Percentiles rank a stretch among this genome's conserved stretches.
Conservation (phyloP, 1,140 invertebrate genomes). For the Drosophila leontia region DNA sequence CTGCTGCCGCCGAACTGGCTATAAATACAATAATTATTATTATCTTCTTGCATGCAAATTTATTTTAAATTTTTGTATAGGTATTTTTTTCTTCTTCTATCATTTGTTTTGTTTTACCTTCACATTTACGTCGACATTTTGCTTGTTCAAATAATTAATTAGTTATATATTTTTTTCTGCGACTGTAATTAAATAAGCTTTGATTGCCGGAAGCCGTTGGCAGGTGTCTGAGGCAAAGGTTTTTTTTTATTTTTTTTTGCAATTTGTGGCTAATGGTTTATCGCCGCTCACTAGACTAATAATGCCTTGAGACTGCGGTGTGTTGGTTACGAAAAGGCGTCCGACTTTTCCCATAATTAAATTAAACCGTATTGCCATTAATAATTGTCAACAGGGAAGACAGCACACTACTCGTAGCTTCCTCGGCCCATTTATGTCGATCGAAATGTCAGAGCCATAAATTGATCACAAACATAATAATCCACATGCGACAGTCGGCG, state of each 20-base stretch:
- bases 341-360: slow-evolving; percentile 74
- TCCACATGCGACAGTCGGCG: slow-evolving; percentile 72
- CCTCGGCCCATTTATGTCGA: slow-evolving; percentile 72
- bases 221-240: slow-evolving; percentile 42
- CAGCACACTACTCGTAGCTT: slow-evolving; percentile 39
- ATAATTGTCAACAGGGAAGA: slow-evolving; percentile 66
- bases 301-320: slow-evolving; percentile 12
- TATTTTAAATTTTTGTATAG: slow-evolving; percentile 13
- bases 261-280: slow-evolving; percentile 40
- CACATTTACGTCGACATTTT: slow-evolving; percentile 47
- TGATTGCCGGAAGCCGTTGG: slow-evolving; percentile 68
- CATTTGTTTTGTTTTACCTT: slow-evolving; percentile 49
- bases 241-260: slow-evolving; percentile 27
- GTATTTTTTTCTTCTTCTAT: slow-evolving; percentile 6
- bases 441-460: slow-evolving; percentile 72
- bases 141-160: slow-evolving; percentile 65
- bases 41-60: slow-evolving; percentile 61
- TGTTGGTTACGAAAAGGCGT: slow-evolving; percentile 33
- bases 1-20: slow-evolving; percentile 21
- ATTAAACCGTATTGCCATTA: slow-evolving; percentile 75
- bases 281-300: slow-evolving; percentile 3
- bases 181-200: slow-evolving; percentile 60
- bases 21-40: slow-evolving; percentile 23
- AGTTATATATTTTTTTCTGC: slow-evolving; percentile 51
- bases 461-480: slow-evolving; percentile 75